Evolutionary conservation across 2,888 invertebrate genomes (phyloP).

Genomic region (Odontocolon sp.): DNA sequence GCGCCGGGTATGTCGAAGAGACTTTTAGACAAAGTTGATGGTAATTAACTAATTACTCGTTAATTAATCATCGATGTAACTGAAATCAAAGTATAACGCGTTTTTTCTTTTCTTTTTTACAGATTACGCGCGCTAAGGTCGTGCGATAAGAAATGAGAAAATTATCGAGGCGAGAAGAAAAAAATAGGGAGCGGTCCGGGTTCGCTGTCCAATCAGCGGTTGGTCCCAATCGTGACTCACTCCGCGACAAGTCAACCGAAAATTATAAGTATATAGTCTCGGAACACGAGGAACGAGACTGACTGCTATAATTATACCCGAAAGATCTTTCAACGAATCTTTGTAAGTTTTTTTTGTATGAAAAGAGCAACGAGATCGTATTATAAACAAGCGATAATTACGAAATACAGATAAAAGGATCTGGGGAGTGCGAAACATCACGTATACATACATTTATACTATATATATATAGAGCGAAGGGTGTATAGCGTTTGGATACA

Average conservation of each 20-base stretch:
- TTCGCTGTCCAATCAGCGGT: conserved; percentile 39
- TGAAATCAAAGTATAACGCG: too few species aligned
- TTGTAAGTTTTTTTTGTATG: not conserved
- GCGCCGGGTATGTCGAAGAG: conserved; percentile 20
- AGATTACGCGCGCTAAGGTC: not conserved
- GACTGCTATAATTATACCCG: not conserved
- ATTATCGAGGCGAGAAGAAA: not conserved
- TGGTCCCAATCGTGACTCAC: conserved; percentile 55
- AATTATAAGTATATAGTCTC: conserved; percentile 21
- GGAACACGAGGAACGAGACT: conserved; percentile 12
- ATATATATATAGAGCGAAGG: conserved; percentile 27
- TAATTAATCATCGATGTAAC: too few species aligned
- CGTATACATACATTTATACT: conserved; percentile 45
- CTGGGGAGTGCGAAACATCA: conserved; percentile 30
- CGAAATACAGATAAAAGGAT: not conserved
- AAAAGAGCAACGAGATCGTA: conserved; percentile 9
- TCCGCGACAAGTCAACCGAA: conserved; percentile 28
- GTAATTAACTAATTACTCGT: too few species aligned
- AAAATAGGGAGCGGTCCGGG: conserved; percentile 33
- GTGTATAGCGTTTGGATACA: conserved; percentile 45
- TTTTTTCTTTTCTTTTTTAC: too few species aligned
- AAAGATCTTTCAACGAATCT: conserved; percentile 8
- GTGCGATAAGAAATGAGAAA: not conserved
- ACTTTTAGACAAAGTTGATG: conserved; percentile 20
- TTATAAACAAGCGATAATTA: not conserved